Evolutionary conservation across 2,888 invertebrate species (phyloP).

Genomic region (Proisotoma minuta): DNA sequence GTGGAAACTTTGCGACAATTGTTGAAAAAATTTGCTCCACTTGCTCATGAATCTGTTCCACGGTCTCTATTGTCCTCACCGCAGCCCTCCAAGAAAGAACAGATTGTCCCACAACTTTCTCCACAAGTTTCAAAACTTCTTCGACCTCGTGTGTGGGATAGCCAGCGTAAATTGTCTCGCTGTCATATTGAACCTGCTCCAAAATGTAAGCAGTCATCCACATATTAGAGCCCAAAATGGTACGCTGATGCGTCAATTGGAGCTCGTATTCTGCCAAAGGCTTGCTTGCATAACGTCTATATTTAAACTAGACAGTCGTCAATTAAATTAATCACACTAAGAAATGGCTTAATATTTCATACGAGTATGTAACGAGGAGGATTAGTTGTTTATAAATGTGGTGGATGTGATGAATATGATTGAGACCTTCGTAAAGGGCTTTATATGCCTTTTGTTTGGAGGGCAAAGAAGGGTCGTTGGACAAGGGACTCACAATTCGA

Average conservation of each 20-base stretch:
- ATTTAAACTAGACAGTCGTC: too few relatives aligned
- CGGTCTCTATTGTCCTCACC: neutral
- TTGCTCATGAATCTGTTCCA: neutral
- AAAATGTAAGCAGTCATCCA: constrained; percentile 20
- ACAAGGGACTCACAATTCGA: too few relatives aligned
- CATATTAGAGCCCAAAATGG: constrained; percentile 22
- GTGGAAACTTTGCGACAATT: neutral
- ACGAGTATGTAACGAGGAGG: constrained; percentile 15
- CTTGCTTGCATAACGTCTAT: constrained; percentile 13
- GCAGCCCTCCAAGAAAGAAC: neutral
- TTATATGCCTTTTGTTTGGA: constrained; percentile 17
- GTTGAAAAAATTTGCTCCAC: neutral
- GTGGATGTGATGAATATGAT: constrained; percentile 1
- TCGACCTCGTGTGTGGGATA: neutral
- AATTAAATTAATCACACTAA: too few relatives aligned
- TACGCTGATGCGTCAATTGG: constrained; percentile 10
- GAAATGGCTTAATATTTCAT: too few relatives aligned
- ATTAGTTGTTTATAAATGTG: constrained; percentile 13
- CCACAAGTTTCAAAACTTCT: neutral
- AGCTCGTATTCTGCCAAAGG: constrained; percentile 15
- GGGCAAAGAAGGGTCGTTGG: too few relatives aligned
- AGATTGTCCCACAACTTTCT: neutral
- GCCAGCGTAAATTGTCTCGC: neutral
- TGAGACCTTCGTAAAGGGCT: neutral
- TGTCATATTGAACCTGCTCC: constrained; percentile 11